Base-by-base conservation (phyloP, 2,113 vertebrate species). In the Cebus imitator region DNA sequence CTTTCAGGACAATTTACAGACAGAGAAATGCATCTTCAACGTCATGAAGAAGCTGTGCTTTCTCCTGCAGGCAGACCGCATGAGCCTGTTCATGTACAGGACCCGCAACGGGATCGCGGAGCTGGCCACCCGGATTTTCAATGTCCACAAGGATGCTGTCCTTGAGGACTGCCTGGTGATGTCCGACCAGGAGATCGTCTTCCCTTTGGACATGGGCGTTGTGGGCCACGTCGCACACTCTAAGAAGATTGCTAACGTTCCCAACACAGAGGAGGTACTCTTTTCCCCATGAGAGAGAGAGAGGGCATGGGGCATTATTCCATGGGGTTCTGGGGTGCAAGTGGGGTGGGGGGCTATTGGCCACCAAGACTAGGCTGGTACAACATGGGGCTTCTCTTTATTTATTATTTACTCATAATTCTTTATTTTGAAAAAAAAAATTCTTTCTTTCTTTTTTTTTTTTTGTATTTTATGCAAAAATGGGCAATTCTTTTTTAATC, bases 61-160 rank as follows among this genome's bases (percentile, higher is more conserved):
- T 97, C 98, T 99, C 90, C 91, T 99, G 78, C 98, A 98, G 72
- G 99, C 99, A 0, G 99, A 99, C 57, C 98, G 98, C 92, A 99
- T 99, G 99, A 99, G 99, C 64, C 99, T 99, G 48, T 99, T 99
- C 98, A 99, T 99, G 99, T 99, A 99, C 98, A 97, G 99, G 40
- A 98, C 98, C 97, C 98, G 99, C 87, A 99, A 99, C 4, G 99
- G 99, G 37, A 98, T 98, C 0, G 99, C 99, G 0, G 99, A 99
- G 97, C 98, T 99, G 16, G 99, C 99, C 35, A 99, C 99, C 5
- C 99, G 99, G 79, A 98, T 99, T 83, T 99, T 99, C 83, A 99
- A 99, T 0, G 98, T 99, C 76, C 97, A 99, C 85, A 99, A 99
- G 94, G 98, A 99, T 45, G 97, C 99, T 0, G 13, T 30, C 21